These are phyloP conservation scores for Myocastor coypus DNA, from an alignment of 2,113 vertebrate species.

Conservation along the genomic window DNA sequence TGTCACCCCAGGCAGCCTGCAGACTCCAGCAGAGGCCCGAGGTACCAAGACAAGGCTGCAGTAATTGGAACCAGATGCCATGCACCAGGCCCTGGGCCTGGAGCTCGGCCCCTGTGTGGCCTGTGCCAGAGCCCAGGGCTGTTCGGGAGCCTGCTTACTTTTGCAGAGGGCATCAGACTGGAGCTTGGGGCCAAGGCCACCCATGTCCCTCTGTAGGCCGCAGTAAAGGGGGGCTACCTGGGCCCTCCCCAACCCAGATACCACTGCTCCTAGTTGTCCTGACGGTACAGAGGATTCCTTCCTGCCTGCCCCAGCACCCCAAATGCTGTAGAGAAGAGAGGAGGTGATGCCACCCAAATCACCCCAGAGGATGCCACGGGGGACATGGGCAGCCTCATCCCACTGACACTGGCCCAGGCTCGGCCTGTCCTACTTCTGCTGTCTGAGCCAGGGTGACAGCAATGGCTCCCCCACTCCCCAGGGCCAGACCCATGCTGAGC, in stretches of 20 bases:
- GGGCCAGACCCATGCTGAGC: not conserved
- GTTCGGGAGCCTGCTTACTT: not conserved
- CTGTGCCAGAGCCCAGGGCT: not conserved
- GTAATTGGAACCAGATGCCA: constrained; percentile 65
- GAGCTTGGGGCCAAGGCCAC: not conserved
- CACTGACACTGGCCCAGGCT: not conserved
- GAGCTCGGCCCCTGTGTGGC: not conserved
- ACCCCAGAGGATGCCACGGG: too few species aligned
- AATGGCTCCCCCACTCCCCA: rapidly evolving
- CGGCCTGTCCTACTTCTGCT: not conserved
- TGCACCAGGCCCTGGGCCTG: not conserved
- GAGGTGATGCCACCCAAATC: not conserved
- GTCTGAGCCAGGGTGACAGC: not conserved
- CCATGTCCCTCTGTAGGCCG: not conserved
- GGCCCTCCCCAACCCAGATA: not conserved
- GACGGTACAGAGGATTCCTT: not conserved
- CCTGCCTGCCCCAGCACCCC: not conserved
- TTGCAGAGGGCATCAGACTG: not conserved
- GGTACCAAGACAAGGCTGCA: constrained; percentile 43
- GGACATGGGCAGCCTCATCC: not conserved
- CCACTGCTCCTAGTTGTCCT: not conserved
- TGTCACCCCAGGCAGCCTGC: constrained; percentile 8
- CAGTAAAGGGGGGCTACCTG: not conserved
- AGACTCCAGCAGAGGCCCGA: not conserved
- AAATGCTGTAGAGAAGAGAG: not conserved